Conservation (phyloP, 1,140 invertebrate genomes). For the Zaprionus camerounensis region DNA sequence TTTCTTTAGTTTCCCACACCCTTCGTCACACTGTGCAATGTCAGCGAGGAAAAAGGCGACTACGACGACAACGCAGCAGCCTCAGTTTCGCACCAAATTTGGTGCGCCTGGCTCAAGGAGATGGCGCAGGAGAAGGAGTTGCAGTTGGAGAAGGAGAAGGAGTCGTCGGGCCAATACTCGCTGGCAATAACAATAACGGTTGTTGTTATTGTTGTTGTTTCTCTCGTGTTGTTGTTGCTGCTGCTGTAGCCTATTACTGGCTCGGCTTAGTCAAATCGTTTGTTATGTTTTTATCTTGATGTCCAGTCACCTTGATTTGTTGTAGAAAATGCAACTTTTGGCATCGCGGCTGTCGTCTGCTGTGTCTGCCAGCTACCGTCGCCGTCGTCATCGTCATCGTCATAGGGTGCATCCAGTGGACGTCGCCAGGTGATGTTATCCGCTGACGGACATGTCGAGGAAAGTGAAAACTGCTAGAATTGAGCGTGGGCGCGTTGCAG, state of each 20-base stretch:
- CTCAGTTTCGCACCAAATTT: conserved; percentile 81
- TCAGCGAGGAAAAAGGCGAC: conserved; percentile 43
- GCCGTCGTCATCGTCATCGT: conserved; percentile 3
- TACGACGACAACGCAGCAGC: conserved; percentile 57
- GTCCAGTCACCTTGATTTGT: conserved; percentile 83
- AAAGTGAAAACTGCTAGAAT: conserved; percentile 61
- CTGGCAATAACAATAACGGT: conserved; percentile 75
- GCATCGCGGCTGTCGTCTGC: conserved; percentile 57
- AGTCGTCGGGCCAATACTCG: conserved; percentile 46
- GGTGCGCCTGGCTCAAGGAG: conserved; percentile 56
- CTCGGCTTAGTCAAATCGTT: conserved; percentile 82
- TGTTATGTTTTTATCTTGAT: conserved; percentile 83
- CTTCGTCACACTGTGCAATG: conserved; percentile 51
- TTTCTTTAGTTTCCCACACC: neutral
- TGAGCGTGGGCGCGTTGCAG: conserved; percentile 45
- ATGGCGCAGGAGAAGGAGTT: conserved; percentile 37
- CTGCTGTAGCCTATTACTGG: conserved; percentile 73
- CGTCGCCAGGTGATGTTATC: conserved; percentile 50
- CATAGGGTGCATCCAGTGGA: conserved; percentile 68
- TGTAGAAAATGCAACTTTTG: conserved; percentile 82
- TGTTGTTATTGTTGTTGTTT: conserved; percentile 40
- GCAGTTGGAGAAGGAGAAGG: conserved; percentile 26
- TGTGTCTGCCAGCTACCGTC: conserved; percentile 50
- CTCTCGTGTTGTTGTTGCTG: conserved; percentile 38
- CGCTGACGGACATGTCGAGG: conserved; percentile 58